Evolutionary conservation across 2,888 invertebrate species (phyloP).

Genomic region (Patella ulyssiponensis): DNA sequence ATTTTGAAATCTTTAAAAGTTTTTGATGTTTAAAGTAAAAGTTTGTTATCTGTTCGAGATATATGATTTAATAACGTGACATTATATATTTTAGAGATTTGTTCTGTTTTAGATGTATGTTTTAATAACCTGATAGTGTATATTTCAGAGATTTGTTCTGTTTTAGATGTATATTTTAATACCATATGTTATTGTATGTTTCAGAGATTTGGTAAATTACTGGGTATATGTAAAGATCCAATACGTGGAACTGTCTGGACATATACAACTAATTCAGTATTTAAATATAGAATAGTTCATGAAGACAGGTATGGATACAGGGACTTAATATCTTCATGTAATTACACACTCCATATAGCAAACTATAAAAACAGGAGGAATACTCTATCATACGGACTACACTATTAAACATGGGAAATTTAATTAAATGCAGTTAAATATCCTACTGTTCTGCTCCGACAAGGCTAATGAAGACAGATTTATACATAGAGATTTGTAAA

Average conservation of each 20-base stretch:
- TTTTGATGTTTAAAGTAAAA: too few species aligned
- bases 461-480: too few species aligned
- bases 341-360: too few species aligned
- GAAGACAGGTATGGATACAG: constrained; percentile 75
- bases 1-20: too few species aligned
- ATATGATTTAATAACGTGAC: background rate
- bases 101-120: background rate
- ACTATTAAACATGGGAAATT: too few species aligned
- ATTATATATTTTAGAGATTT: background rate
- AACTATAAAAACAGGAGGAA: too few species aligned
- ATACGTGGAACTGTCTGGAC: constrained; percentile 86
- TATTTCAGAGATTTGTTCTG: background rate
- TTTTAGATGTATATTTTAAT: background rate
- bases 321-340: too few species aligned
- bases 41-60: background rate
- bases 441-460: too few species aligned
- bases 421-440: too few species aligned
- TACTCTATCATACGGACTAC: too few species aligned
- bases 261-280: constrained; percentile 87
- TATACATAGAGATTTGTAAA: too few species aligned
- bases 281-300: constrained; percentile 85
- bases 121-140: too few species aligned
- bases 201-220: constrained; percentile 80
- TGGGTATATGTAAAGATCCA: constrained; percentile 86
- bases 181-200: constrained; percentile 14